phyloP scores from a whole-genome alignment of 1,140 invertebrate genomes.

The Laupala kohalensis region DNA sequence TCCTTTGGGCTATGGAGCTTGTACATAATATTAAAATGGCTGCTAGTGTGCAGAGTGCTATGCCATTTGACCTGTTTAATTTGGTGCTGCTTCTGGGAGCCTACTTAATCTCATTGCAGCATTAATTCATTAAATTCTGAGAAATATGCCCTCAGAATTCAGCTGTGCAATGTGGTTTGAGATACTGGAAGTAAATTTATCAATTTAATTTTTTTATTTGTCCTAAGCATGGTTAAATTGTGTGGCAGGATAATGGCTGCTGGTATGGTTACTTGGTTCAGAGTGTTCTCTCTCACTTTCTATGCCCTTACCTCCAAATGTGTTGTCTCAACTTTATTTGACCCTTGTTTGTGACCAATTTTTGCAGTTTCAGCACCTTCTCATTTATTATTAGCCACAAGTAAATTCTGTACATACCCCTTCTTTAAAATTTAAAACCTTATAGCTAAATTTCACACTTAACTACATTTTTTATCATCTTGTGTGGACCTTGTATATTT shows the following conservation, averaged over 20 bases:
- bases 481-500: background rate
- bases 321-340: background rate
- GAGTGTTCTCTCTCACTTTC: background rate
- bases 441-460: background rate
- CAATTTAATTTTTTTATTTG: no score
- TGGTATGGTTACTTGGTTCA: background rate
- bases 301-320: background rate
- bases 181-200: background rate
- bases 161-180: background rate
- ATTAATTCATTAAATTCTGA: background rate
- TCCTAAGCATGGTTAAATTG: background rate
- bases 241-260: background rate
- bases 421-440: background rate
- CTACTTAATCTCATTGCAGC: background rate
- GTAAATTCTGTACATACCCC: background rate
- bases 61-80: background rate
- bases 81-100: background rate
- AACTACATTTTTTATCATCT: background rate
- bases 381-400: background rate
- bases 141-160: background rate
- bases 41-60: background rate
- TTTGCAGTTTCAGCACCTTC: background rate
- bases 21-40: background rate
- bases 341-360: background rate
- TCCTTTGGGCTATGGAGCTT: background rate